Evolutionary conservation across 2,888 invertebrate genomes (phyloP), one percentile per base, ranked within the genome.

Genomic region (Lathronympha strigana): DNA sequence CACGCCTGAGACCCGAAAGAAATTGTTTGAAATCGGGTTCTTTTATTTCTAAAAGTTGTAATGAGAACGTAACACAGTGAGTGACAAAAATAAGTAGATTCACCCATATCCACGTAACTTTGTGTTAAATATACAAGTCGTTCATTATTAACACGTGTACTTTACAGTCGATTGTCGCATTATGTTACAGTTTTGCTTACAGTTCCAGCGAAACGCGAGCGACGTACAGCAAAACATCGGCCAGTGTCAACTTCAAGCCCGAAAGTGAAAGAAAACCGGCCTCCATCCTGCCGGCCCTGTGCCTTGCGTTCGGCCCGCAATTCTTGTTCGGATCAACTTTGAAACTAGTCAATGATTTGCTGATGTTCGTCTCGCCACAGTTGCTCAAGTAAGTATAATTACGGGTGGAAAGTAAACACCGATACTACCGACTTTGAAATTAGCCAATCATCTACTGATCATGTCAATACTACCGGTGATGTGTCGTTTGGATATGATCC

Each of bases 331-430:
- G 98, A n/a, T 93, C 97, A 0, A 82, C 95, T 58, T 92, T 98
- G 70, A 98, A 98, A 86, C 83, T 98, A 0, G 77, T 95, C 38
- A 96, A 97, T 77, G 98, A 98, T 87, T 69, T 95, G 15, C 85
- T 99, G 61, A 96, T 96, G 71, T 99, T 99, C 87, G 93, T 96
- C 45, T 97, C 97, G 74, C 99, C 99, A 0, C 95, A 97, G 86
- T 92, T 99, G 75, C 93, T 98, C 68, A 95, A 94, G 98, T 97
- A 91, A 94, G 83, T 78, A 36, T 45, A 19, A 2, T 25, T 8
- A 31, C n/a, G n/a, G n/a, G n/a, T n/a, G n/a, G n/a, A n/a, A n/a
- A n/a, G n/a, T n/a, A n/a, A n/a, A n/a, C n/a, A n/a, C n/a, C n/a
- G n/a, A n/a, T n/a, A n/a, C n/a, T n/a, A n/a, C n/a, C n/a, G n/a